These are phyloP conservation scores for Proterorhinus semilunaris DNA, from an alignment of 2,113 vertebrate species.

Conservation along the genomic window DNA sequence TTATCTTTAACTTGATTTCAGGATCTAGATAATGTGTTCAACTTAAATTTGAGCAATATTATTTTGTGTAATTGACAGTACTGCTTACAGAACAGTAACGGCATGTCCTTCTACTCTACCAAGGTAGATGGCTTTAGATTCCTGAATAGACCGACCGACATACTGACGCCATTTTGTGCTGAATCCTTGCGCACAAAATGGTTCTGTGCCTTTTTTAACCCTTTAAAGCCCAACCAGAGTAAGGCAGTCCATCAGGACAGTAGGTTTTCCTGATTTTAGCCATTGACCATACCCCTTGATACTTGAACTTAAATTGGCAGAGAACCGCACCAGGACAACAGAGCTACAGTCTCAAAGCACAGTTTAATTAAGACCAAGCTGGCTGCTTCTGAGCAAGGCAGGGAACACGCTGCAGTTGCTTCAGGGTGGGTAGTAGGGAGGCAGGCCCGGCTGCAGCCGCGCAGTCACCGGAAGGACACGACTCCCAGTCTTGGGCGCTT, in stretches of 20 bases:
- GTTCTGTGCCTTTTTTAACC: slow-evolving; percentile 58
- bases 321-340: slow-evolving; percentile 6
- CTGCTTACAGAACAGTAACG: neutral
- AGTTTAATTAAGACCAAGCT: neutral
- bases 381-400: slow-evolving; percentile 2
- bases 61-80: neutral
- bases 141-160: neutral
- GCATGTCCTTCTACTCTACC: neutral
- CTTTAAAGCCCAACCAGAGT: slow-evolving; percentile 26
- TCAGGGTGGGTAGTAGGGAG: slow-evolving; percentile 5
- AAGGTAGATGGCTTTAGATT: slow-evolving; percentile 8
- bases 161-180: slow-evolving; percentile 61
- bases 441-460: slow-evolving; percentile 18
- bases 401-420: slow-evolving; percentile 30
- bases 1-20: neutral
- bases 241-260: slow-evolving; percentile 19
- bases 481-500: slow-evolving; percentile 22
- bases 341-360: slow-evolving; percentile 6
- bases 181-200: slow-evolving; percentile 55
- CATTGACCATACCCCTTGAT: neutral
- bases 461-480: slow-evolving; percentile 44
- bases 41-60: neutral
- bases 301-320: neutral
- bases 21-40: neutral
- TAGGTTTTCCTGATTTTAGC: neutral